Evolutionary conservation across 2,888 invertebrate species (phyloP).

Genomic region (Epirrhoe alternata): DNA sequence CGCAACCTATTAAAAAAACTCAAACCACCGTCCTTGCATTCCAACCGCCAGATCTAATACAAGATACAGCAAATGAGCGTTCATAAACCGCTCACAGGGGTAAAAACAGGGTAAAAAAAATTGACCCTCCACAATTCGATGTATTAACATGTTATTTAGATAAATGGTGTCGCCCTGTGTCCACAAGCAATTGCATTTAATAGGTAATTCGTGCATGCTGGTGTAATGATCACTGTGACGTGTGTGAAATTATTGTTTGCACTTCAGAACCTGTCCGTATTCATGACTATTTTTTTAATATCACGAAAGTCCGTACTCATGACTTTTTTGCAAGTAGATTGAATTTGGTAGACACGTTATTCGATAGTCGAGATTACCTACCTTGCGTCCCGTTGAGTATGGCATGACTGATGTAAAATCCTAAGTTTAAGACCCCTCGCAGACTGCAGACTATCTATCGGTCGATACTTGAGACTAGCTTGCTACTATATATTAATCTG

Average conservation of each 20-base stretch:
- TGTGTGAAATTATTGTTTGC: slow-evolving; percentile 23
- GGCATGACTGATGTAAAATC: too few relatives aligned
- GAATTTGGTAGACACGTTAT: too few relatives aligned
- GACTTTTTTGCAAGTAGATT: neutral
- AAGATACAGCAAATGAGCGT: slow-evolving; percentile 65
- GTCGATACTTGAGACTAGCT: too few relatives aligned
- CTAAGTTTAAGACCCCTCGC: too few relatives aligned
- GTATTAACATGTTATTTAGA: slow-evolving; percentile 75
- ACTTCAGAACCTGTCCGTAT: neutral
- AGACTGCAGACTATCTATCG: too few relatives aligned
- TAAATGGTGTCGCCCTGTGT: slow-evolving; percentile 66
- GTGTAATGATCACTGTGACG: slow-evolving; percentile 39
- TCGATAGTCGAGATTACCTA: too few relatives aligned
- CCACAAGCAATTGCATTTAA: slow-evolving; percentile 40
- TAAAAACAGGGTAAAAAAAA: slow-evolving; percentile 49
- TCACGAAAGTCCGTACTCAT: neutral
- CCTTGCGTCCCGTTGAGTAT: too few relatives aligned
- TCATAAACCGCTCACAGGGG: slow-evolving; percentile 50
- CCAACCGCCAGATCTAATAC: slow-evolving; percentile 59
- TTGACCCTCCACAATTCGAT: slow-evolving; percentile 51
- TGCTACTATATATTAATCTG: too few relatives aligned
- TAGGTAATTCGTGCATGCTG: slow-evolving; percentile 43
- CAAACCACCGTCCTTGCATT: slow-evolving; percentile 44
- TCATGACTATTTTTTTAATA: neutral
- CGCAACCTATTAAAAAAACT: slow-evolving; percentile 18